Conservation (phyloP, 2,888 invertebrate species). For the Drosophila cracens region DNA sequence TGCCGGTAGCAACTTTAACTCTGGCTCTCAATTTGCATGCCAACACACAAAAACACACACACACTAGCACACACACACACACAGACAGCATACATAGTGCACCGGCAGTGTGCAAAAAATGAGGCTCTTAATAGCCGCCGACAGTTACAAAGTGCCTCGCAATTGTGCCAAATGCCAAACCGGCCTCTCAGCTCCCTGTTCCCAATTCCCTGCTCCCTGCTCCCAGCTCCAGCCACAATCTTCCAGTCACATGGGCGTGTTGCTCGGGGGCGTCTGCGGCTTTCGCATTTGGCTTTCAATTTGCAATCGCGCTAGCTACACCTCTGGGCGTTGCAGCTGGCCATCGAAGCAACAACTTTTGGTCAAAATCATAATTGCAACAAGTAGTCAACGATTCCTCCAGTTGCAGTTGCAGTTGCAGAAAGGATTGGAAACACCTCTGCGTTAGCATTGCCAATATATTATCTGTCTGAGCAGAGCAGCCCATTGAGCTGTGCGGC, state of each 20-base stretch:
- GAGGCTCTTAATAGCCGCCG: conserved; percentile 83
- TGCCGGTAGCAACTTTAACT: conserved; percentile 52
- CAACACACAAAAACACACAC: conserved; percentile 39
- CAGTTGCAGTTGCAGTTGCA: conserved; percentile 1
- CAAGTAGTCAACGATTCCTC: conserved; percentile 32
- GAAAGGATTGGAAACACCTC: conserved; percentile 26
- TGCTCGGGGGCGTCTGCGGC: conserved; percentile 69
- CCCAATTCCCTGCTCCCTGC: conserved; percentile 3
- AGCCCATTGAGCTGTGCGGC: conserved; percentile 13
- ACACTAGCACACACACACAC: conserved; percentile 16
- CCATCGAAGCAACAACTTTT: conserved; percentile 25
- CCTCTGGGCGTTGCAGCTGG: conserved; percentile 68
- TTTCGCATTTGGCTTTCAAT: conserved; percentile 70
- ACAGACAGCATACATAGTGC: conserved; percentile 46
- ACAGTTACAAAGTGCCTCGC: conserved; percentile 84
- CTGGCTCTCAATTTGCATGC: conserved; percentile 61
- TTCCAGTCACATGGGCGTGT: conserved; percentile 53
- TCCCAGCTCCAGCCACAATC: conserved; percentile 12
- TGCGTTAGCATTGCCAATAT: conserved; percentile 11
- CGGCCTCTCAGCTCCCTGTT: conserved; percentile 14
- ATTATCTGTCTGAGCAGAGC: conserved; percentile 3
- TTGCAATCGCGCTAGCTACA: conserved; percentile 62
- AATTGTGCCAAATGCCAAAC: conserved; percentile 78
- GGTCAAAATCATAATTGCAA: conserved; percentile 71
- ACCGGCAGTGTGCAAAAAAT: conserved; percentile 69